These are phyloP conservation scores for Drosophila orena DNA, from an alignment of 1,140 invertebrate genomes.

Conservation along the genomic window DNA sequence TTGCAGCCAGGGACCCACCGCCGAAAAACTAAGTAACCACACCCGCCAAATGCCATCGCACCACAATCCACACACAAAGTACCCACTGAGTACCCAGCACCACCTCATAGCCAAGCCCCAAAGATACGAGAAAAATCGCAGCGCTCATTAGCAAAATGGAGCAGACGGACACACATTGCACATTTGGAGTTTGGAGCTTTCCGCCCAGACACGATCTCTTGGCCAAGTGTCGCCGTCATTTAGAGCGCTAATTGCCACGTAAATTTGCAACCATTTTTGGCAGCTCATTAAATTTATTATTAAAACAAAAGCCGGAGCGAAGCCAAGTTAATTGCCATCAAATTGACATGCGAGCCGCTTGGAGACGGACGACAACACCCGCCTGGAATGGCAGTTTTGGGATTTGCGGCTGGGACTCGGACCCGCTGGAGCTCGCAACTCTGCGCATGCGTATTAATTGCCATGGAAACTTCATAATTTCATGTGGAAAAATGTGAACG, in stretches of 20 bases:
- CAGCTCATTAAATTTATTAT: conserved; percentile 83
- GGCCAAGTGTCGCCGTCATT: conserved; percentile 74
- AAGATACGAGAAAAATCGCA: conserved; percentile 48
- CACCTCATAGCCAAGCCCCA: conserved; percentile 50
- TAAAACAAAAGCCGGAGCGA: conserved; percentile 63
- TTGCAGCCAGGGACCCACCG: conserved; percentile 18
- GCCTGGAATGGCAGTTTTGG: conserved; percentile 48
- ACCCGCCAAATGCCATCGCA: conserved; percentile 37
- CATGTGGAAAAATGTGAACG: conserved; percentile 81
- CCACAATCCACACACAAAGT: background rate
- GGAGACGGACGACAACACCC: conserved; percentile 69
- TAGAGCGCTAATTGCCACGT: conserved; percentile 78
- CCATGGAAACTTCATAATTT: conserved; percentile 81
- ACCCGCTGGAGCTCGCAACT: conserved; percentile 4
- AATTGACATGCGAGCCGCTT: conserved; percentile 71
- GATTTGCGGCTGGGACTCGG: conserved; percentile 1
- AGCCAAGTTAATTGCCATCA: conserved; percentile 77
- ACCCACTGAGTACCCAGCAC: conserved; percentile 8
- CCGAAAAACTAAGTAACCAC: conserved; percentile 34
- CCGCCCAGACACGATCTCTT: conserved; percentile 60
- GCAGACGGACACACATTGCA: conserved; percentile 36
- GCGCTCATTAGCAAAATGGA: conserved; percentile 71
- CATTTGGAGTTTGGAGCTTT: conserved; percentile 18
- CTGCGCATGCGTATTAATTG: conserved; percentile 79
- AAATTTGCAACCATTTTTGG: conserved; percentile 84